These are phyloP conservation scores for Meandrina meandrites DNA, from an alignment of 92 coral and sea anemone genomes.

Conservation along the genomic window DNA sequence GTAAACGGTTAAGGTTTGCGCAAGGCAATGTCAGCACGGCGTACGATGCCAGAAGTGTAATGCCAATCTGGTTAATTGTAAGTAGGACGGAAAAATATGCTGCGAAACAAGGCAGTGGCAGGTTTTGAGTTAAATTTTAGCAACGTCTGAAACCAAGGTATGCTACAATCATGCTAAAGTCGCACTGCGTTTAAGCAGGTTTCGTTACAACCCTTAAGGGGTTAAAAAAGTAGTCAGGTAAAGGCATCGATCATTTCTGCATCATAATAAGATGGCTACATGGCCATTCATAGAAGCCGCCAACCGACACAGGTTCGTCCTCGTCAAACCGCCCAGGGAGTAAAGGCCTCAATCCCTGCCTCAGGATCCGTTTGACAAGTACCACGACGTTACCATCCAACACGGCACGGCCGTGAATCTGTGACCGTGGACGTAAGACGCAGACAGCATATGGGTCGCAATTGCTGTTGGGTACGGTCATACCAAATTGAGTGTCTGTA, in stretches of 20 bases:
- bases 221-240: too few species aligned
- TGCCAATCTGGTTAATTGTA: too few species aligned
- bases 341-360: constrained; percentile 41
- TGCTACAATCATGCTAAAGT: too few species aligned
- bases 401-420: constrained; percentile 47
- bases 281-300: constrained; percentile 59
- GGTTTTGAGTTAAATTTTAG: too few species aligned
- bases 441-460: not conserved
- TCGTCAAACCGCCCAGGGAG: constrained; percentile 40
- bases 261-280: constrained; percentile 27
- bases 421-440: not conserved
- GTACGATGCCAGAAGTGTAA: too few species aligned
- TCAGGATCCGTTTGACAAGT: constrained; percentile 4
- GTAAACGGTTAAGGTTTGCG: too few species aligned
- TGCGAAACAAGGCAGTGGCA: too few species aligned
- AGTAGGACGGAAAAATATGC: too few species aligned
- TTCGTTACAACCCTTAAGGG: too few species aligned
- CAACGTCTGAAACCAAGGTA: too few species aligned
- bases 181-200: too few species aligned
- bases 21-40: too few species aligned
- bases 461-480: not conserved
- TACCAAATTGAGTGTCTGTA: not conserved
- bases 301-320: constrained; percentile 41
- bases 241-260: not conserved
- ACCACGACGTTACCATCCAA: constrained; percentile 41